Conservation (phyloP, 2,888 invertebrate genomes). For the Drosophila atripex region DNA sequence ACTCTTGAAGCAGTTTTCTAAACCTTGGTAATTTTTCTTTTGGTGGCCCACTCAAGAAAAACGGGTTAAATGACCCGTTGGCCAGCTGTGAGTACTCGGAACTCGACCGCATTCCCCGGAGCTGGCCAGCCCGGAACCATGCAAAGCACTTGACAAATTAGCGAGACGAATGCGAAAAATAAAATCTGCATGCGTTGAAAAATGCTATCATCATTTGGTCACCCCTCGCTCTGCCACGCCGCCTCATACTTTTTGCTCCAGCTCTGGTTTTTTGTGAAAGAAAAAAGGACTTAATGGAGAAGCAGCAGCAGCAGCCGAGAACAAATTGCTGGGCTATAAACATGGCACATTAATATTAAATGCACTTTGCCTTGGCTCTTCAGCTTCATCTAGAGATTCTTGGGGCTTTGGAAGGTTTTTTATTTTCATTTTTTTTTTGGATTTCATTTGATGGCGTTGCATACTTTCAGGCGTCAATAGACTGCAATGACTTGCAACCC, state of each 20-base stretch:
- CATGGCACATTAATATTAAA: conserved; percentile 80
- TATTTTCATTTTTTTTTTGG: conserved; percentile 11
- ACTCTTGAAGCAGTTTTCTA: not conserved
- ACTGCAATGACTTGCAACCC: conserved; percentile 73
- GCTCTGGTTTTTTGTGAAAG: conserved; percentile 21
- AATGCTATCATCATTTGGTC: conserved; percentile 67
- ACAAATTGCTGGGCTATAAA: conserved; percentile 79
- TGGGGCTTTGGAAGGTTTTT: not conserved
- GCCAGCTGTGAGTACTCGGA: conserved; percentile 38
- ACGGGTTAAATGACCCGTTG: conserved; percentile 62
- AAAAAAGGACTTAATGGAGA: conserved; percentile 19
- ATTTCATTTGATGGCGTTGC: conserved; percentile 47
- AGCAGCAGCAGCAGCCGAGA: conserved; percentile 39
- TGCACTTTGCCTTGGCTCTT: conserved; percentile 60
- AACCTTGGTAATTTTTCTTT: conserved; percentile 20
- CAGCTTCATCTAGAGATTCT: conserved; percentile 2
- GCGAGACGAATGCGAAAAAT: conserved; percentile 37
- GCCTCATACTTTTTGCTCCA: conserved; percentile 10
- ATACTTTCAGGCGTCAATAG: conserved; percentile 78
- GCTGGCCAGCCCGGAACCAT: conserved; percentile 3
- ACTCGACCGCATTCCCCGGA: conserved; percentile 21
- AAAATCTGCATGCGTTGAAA: conserved; percentile 63
- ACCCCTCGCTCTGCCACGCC: conserved; percentile 4
- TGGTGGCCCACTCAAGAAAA: conserved; percentile 9
- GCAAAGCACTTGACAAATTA: conserved; percentile 73